phyloP scores from a whole-genome alignment of 2,888 invertebrate genomes.

The Rotaria magnacalcarata region DNA sequence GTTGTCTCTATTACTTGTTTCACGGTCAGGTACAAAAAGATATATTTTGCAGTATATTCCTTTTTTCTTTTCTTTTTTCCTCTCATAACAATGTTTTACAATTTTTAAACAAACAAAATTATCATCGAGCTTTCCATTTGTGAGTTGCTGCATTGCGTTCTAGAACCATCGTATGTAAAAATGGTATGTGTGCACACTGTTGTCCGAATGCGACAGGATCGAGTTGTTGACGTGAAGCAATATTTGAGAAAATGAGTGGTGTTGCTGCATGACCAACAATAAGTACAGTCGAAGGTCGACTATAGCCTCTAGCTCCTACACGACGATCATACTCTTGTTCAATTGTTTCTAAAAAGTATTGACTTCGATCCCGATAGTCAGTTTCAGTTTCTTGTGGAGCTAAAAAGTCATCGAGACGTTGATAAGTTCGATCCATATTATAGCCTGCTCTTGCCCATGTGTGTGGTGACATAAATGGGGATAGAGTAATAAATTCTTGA shows the following conservation, averaged over 20 bases:
- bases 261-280: slow-evolving; percentile 24
- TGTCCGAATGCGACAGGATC: neutral
- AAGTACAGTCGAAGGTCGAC: neutral
- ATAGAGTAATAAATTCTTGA: neutral
- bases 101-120: neutral
- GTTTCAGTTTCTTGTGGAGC: neutral
- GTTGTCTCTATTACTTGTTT: slow-evolving; percentile 7
- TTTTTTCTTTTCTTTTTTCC: neutral
- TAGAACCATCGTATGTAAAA: neutral
- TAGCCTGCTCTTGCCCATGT: neutral
- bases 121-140: neutral
- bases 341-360: neutral
- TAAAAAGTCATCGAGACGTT: neutral
- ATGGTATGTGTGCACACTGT: neutral
- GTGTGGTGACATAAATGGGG: neutral
- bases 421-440: neutral
- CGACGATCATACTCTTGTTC: neutral
- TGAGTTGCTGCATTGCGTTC: neutral
- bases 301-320: neutral
- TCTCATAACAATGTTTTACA: neutral
- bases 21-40: neutral
- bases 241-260: neutral
- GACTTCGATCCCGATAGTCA: neutral
- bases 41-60: neutral
- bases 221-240: neutral